These are phyloP conservation scores for Mastomys coucha DNA, from an alignment of 2,113 vertebrate genomes.

Conservation along the genomic window DNA sequence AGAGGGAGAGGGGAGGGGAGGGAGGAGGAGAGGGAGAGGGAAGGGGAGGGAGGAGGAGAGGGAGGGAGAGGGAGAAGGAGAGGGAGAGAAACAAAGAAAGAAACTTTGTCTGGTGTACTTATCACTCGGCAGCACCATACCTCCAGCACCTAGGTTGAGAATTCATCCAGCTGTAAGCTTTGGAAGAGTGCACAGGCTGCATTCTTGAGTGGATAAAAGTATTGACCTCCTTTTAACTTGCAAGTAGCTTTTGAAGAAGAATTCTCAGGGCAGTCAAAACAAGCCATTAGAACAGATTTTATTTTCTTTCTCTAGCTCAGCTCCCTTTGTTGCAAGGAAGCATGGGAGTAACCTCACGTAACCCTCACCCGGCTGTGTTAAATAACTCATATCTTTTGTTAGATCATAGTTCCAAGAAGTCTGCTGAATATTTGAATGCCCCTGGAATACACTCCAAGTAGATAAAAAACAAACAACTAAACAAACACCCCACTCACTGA, in stretches of 20 bases:
- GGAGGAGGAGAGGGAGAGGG: too few species aligned
- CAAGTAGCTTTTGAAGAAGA: slow-evolving; percentile 60
- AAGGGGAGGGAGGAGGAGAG: too few species aligned
- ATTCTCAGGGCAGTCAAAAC: slow-evolving; percentile 60
- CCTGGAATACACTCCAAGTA: slow-evolving; percentile 43
- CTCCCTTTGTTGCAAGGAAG: slow-evolving; percentile 53
- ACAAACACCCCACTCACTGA: not conserved
- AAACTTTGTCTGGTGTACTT: not conserved
- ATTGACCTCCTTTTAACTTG: slow-evolving; percentile 69
- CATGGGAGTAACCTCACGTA: slow-evolving; percentile 31
- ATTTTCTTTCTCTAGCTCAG: slow-evolving; percentile 53
- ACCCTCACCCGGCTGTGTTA: slow-evolving; percentile 48
- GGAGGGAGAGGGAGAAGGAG: too few species aligned
- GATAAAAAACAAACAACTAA: slow-evolving; percentile 16
- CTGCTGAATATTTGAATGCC: slow-evolving; percentile 54
- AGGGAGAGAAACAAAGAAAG: too few species aligned
- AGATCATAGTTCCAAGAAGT: slow-evolving; percentile 56
- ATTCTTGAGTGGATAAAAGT: slow-evolving; percentile 61
- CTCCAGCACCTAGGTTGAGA: slow-evolving; percentile 9
- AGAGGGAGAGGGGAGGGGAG: too few species aligned
- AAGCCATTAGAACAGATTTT: slow-evolving; percentile 63
- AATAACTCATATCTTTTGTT: slow-evolving; percentile 57
- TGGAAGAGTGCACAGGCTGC: slow-evolving; percentile 14
- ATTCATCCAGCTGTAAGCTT: slow-evolving; percentile 49
- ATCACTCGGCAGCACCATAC: not conserved